Evolutionary conservation across 2,797 vertebrate genomes (phyloP), one percentile per base, ranked within the genome.

Genomic region (Pogoniulus pusillus): DNA sequence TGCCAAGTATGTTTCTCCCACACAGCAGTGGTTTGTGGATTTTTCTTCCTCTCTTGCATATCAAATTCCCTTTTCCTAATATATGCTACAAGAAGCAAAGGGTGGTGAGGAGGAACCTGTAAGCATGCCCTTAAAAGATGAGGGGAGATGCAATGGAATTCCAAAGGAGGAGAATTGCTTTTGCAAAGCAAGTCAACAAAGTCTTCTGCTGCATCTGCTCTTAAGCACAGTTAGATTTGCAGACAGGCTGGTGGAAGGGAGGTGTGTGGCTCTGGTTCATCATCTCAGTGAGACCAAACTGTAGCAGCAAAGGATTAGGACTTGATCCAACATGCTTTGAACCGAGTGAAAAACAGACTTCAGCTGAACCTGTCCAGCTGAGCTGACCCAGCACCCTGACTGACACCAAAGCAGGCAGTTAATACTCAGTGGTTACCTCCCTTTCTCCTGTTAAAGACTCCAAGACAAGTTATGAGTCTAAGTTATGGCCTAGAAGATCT

Each of bases 231-330:
- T 34, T 57, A 30, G 2, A 5, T 65, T 93, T 80, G 55, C 69
- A 74, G 89, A 68, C 19, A 74, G 26, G 29, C 26, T 82, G 54
- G 26, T 54, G 58, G 54, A 65, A 59, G 5, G 26, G 17, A 73
- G 26, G 14, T 16, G 8, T 4, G 1, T 34, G 80, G 19, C 29
- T 70, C 29, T 30, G 34, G 13, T 60, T 86, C 47, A 63, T 18
- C 49, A 45, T 17, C 34, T 60, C 39, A 64, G 39, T 0, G 3
- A 76, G 32, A 54, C 8, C 0, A 0, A 49, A 41, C 8, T 51
- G 27, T 13, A 72, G 43, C 0, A 1, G 14, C 49, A 71, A 82
- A 82, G 39, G n/a, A 41, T 60, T 68, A 83, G 51, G 35, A 81
- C 11, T 30, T 53, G 15, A 54, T 16, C 35, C 51, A 47, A 66